Base-by-base conservation (phyloP, 2,113 vertebrate species). In the Sisor rabdophorus region DNA sequence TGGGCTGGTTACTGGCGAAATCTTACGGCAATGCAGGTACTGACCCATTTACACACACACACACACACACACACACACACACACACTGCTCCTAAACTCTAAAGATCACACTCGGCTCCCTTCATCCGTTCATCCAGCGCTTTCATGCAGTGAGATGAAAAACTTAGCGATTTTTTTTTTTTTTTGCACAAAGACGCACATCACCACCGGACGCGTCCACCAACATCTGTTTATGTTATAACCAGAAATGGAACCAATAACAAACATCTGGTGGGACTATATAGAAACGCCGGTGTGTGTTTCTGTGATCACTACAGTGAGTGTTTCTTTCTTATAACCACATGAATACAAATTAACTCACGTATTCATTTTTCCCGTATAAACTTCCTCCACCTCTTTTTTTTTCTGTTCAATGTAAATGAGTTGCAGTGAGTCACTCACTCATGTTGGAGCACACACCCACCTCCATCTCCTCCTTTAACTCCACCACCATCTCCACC, bases 1-100 rank as follows among this genome's bases (percentile, higher is more conserved):
- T 96, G 84, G 92, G 93, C 47, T 96, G 95, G 95, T 89, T 95
- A 36, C 80, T 96, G 87, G 91, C 91, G 65, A 93, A 92, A 88
- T 93, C 93, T 19, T 96, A 94, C 88, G 93, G 93, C 85, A 89
- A 89, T 89, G 89, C 93, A 94, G 95, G 95, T 96, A 93, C 76
- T 60, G 8, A 73, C 56, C 61, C 58, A 24, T 30, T 52, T 50
- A 47, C 40, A 48, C 71, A 47, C 40, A 28, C 71, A 50, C 71
- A 28, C 71, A 59, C 53, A 56, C 30, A 56, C 28, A 56, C 52
- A 71, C 28, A 56, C 52, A 71, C 19, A 56, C 54, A 47, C 55
- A 26, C 52, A 15, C 26, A 6, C 69, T 19, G 22, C 24, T 53
- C 67, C 19, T 5, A 55, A 32, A 54, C 28, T 72, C 22, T 55